A percentile compares a stretch with the other conserved stretches of the same genome.
Evolutionary conservation across 2,888 invertebrate species (phyloP).

Genomic region (Himalopsyche kuldschensis): DNA sequence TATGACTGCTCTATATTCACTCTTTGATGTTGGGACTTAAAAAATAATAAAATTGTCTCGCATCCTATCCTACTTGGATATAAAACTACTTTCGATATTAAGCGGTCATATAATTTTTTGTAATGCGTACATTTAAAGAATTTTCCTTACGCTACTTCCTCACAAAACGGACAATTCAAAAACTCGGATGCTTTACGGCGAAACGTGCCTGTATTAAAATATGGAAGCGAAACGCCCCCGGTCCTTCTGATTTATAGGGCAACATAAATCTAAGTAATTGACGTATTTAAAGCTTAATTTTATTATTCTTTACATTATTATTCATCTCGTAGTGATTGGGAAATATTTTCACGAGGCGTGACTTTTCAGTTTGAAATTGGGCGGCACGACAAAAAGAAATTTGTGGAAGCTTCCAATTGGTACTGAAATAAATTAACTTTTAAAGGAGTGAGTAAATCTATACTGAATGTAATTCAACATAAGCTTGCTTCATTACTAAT

Average conservation of each 20-base stretch:
- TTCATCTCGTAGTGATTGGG: not conserved
- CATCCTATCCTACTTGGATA: no score
- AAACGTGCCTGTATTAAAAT: not conserved
- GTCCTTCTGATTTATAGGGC: conserved; percentile 12
- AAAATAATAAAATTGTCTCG: no score
- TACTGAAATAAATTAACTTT: not conserved
- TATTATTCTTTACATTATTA: conserved; percentile 1
- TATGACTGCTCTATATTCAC: no score
- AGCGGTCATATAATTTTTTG: not conserved
- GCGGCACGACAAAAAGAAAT: not conserved
- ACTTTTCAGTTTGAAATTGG: not conserved
- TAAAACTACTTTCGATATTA: no score
- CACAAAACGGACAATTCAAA: not conserved
- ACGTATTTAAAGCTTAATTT: conserved; percentile 14
- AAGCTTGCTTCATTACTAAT: no score
- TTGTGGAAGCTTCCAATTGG: not conserved
- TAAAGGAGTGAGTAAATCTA: no score
- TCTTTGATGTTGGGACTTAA: no score
- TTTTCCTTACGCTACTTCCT: not conserved
- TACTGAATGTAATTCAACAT: no score
- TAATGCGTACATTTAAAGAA: not conserved
- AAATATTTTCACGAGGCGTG: not conserved
- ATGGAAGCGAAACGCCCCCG: not conserved
- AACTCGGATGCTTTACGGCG: not conserved
- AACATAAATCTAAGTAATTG: conserved; percentile 22